Percentiles rank a stretch among this genome's conserved stretches.
Conservation (phyloP, 2,888 invertebrate species). For the Agapetus fuscipes region DNA sequence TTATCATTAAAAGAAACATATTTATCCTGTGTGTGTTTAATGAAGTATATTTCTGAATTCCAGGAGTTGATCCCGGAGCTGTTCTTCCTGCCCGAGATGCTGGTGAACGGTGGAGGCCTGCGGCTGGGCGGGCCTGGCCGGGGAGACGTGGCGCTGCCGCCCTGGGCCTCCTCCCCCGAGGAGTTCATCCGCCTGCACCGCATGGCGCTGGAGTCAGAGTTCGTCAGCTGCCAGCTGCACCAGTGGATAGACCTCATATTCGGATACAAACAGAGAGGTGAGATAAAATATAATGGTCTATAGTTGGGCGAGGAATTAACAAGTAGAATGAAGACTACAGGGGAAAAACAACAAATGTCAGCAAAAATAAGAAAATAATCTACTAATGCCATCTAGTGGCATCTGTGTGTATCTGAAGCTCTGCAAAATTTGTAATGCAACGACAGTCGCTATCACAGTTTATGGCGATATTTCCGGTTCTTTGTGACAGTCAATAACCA, state of each 20-base stretch:
- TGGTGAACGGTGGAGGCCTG: conserved; percentile 75
- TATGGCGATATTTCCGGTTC: too few relatives aligned
- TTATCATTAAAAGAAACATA: too few relatives aligned
- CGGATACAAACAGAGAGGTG: conserved; percentile 96
- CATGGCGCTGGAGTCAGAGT: conserved; percentile 98
- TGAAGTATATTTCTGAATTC: too few relatives aligned
- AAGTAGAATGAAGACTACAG: too few relatives aligned
- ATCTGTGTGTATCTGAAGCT: too few relatives aligned
- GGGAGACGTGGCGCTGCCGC: conserved; percentile 85
- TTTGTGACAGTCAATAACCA: too few relatives aligned
- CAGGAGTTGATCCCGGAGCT: conserved; percentile 97
- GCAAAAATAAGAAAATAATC: too few relatives aligned
- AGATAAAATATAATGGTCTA: conserved; percentile 15
- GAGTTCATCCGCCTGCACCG: conserved; percentile 97
- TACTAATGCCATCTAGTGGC: too few relatives aligned
- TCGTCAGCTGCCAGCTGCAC: conserved; percentile 98
- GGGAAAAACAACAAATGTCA: too few relatives aligned
- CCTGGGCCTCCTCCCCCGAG: conserved; percentile 95
- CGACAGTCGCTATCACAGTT: too few relatives aligned
- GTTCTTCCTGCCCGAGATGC: conserved; percentile 98
- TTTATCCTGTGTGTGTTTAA: too few relatives aligned
- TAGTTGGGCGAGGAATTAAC: neutral
- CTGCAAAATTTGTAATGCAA: too few relatives aligned
- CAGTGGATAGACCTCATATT: conserved; percentile 99
- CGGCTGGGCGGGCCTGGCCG: conserved; percentile 81